These are phyloP conservation scores for Paramormyrops kingsleyae DNA, from an alignment of 2,113 vertebrate species.

Conservation along the genomic window DNA sequence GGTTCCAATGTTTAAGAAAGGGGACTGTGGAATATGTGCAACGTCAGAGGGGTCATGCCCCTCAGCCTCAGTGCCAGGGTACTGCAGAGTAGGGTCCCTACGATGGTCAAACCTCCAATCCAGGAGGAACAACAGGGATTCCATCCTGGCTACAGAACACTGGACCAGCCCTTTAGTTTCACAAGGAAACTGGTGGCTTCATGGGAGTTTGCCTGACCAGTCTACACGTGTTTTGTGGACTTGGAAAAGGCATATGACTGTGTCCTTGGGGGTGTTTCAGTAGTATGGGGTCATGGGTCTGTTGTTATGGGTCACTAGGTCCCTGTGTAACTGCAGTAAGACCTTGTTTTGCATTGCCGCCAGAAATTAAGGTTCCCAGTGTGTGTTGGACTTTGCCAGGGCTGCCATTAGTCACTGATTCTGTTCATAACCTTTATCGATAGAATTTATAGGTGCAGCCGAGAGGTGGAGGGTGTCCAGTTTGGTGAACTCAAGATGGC, in stretches of 20 bases:
- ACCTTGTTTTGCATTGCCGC: neutral
- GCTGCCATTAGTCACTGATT: neutral
- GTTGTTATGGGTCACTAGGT: neutral
- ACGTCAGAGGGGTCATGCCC: neutral
- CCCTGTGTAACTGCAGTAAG: neutral
- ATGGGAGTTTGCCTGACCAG: neutral
- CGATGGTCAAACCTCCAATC: neutral
- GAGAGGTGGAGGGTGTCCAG: neutral
- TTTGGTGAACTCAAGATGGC: neutral
- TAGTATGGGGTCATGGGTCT: too few relatives aligned
- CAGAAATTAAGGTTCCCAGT: neutral
- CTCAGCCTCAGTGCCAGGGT: neutral
- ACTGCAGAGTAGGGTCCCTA: neutral
- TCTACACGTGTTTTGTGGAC: neutral
- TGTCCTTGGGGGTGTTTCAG: neutral
- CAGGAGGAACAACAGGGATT: too few relatives aligned
- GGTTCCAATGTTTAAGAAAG: neutral
- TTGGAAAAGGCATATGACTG: neutral
- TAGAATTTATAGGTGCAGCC: neutral
- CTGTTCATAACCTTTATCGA: neutral
- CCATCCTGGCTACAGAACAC: neutral
- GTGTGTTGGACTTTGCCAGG: neutral
- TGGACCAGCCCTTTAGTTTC: neutral
- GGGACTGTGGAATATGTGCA: neutral
- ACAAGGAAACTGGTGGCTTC: neutral